phyloP scores from a whole-genome alignment of 2,113 vertebrate species.

The Paradisaea rubra region DNA sequence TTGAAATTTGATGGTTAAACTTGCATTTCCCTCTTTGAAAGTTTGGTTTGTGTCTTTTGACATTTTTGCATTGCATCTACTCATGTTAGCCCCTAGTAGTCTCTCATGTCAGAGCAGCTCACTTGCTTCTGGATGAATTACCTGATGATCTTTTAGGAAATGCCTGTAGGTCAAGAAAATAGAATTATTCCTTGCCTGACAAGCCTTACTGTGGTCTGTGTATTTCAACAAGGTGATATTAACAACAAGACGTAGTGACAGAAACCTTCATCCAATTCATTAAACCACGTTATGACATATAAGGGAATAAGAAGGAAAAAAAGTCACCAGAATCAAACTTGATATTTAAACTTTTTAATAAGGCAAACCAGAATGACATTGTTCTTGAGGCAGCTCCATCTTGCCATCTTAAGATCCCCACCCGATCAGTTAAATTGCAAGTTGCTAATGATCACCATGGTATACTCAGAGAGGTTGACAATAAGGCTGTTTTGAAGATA shows the following conservation, averaged over 20 bases:
- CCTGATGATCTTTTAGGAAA: background rate
- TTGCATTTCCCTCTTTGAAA: background rate
- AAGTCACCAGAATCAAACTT: background rate
- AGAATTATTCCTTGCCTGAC: background rate
- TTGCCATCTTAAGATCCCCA: background rate
- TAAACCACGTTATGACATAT: background rate
- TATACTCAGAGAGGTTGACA: background rate
- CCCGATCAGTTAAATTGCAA: background rate
- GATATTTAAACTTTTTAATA: background rate
- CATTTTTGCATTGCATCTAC: background rate
- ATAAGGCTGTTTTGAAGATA: background rate
- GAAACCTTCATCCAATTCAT: background rate
- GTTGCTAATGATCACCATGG: background rate
- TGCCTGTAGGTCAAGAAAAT: background rate
- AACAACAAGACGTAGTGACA: background rate
- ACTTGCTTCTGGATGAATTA: background rate
- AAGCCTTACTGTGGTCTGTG: background rate
- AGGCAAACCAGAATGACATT: background rate
- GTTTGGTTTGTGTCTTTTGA: background rate
- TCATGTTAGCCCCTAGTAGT: background rate
- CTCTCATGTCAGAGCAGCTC: background rate
- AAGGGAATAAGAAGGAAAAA: background rate
- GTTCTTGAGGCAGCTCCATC: background rate
- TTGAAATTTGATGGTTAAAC: background rate
- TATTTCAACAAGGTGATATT: background rate